phyloP scores from a whole-genome alignment of 2,888 invertebrate species.

The Rambutsinella grinnellia region DNA sequence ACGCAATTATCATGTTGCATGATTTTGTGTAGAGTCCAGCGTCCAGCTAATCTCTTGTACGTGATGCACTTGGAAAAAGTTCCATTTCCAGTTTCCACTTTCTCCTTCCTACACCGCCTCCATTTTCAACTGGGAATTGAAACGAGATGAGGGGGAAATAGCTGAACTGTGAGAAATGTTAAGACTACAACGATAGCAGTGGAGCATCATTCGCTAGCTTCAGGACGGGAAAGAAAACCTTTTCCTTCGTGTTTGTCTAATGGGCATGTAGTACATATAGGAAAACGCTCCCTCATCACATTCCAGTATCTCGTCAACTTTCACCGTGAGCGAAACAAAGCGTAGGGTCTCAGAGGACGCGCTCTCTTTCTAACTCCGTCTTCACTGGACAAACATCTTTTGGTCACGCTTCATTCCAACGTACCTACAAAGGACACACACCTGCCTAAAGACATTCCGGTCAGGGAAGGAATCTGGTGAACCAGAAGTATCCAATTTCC shows the following conservation, averaged over 20 bases:
- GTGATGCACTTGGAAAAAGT: background rate
- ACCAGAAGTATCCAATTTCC: too few relatives aligned
- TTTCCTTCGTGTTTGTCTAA: background rate
- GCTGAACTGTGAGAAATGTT: too few relatives aligned
- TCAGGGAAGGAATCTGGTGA: too few relatives aligned
- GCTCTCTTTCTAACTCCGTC: too few relatives aligned
- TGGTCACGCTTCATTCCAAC: too few relatives aligned
- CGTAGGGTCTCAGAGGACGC: background rate
- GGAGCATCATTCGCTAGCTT: too few relatives aligned
- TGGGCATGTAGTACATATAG: background rate
- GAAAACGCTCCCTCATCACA: background rate
- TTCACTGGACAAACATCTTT: too few relatives aligned
- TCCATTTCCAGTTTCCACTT: background rate
- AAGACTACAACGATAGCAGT: too few relatives aligned
- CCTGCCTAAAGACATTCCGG: too few relatives aligned
- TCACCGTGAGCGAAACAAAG: slow-evolving; percentile 1
- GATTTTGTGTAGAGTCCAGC: background rate
- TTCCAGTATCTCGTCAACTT: slow-evolving; percentile 28
- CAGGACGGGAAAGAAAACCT: background rate
- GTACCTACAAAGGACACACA: too few relatives aligned
- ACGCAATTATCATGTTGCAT: background rate
- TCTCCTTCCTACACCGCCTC: background rate
- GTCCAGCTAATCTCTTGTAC: background rate
- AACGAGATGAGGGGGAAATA: too few relatives aligned
- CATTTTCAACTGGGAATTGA: too few relatives aligned